Evolutionary conservation across 2,113 vertebrate genomes (phyloP).

Genomic region (Puma concolor): DNA sequence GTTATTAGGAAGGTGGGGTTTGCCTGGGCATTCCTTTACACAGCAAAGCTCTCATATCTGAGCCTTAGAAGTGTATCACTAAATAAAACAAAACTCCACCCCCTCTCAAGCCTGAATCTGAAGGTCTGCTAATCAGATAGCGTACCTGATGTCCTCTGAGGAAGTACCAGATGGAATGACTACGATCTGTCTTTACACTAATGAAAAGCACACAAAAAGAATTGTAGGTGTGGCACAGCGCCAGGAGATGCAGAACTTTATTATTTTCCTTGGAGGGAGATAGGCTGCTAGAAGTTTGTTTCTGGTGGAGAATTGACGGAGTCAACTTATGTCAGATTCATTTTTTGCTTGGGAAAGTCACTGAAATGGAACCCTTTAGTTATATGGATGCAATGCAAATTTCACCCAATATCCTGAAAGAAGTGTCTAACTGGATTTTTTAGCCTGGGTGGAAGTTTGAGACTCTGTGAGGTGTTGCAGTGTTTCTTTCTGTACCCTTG

Average conservation of each 20-base stretch:
- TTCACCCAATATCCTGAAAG: background rate
- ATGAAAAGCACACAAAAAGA: background rate
- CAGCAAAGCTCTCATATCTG: background rate
- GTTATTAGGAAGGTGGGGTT: background rate
- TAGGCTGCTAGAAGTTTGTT: background rate
- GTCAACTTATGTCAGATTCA: background rate
- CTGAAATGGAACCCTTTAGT: background rate
- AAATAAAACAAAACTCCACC: background rate
- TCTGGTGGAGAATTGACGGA: background rate
- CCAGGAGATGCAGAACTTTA: background rate
- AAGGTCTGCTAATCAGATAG: background rate
- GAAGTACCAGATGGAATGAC: background rate
- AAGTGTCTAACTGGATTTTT: background rate
- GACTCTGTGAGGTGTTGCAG: background rate
- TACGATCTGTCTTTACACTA: background rate
- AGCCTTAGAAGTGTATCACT: background rate
- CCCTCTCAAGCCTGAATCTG: background rate
- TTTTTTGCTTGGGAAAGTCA: conserved; percentile 13
- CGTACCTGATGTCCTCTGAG: background rate
- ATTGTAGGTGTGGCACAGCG: background rate
- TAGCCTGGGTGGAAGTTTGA: background rate
- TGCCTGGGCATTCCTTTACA: background rate
- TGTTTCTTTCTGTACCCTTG: background rate
- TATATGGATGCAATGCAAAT: background rate
- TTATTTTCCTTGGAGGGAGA: background rate